Evolutionary conservation across 2,113 vertebrate species (phyloP).

Genomic region (Pandion haliaetus): DNA sequence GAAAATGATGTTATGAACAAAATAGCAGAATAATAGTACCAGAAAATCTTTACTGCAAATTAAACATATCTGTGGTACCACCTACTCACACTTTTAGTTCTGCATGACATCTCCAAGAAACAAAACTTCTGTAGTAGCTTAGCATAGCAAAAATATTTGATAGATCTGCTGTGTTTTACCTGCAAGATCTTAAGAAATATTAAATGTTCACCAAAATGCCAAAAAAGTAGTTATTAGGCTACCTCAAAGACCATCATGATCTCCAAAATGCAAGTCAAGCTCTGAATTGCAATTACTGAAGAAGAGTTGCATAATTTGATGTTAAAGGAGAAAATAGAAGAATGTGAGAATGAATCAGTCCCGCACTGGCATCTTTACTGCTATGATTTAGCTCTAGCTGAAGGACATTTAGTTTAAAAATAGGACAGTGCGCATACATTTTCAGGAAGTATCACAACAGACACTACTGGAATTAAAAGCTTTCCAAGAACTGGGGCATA

Average conservation of each 20-base stretch:
- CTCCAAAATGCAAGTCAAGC: background rate
- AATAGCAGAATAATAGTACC: background rate
- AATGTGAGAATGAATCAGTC: background rate
- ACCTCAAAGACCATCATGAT: background rate
- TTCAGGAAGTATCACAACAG: background rate
- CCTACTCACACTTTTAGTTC: background rate
- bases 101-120: background rate
- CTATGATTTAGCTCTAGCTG: background rate
- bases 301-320: background rate
- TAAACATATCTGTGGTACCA: background rate
- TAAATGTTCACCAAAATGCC: background rate
- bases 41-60: background rate
- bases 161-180: background rate
- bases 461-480: background rate
- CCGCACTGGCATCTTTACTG: background rate
- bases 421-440: background rate
- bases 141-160: background rate
- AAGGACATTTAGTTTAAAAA: background rate
- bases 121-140: background rate
- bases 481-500: background rate
- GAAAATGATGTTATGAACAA: background rate
- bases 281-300: background rate
- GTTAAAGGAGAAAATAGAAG: background rate
- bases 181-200: background rate
- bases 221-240: background rate